These are phyloP conservation scores for Mergus octosetaceus DNA, from an alignment of 2,797 vertebrate genomes.

Conservation along the genomic window DNA sequence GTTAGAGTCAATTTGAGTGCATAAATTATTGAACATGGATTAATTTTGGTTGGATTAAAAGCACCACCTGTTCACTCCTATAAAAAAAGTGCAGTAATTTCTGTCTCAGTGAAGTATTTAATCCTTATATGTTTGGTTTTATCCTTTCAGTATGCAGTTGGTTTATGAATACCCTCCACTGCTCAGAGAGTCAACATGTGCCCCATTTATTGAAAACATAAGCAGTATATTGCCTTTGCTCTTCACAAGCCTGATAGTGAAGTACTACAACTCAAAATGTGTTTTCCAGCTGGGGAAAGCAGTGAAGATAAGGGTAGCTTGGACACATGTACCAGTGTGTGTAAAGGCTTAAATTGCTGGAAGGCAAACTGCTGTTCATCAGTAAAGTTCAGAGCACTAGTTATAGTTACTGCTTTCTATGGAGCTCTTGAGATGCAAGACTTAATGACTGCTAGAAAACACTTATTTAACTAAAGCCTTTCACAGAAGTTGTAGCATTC, in stretches of 20 bases:
- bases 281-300: not conserved
- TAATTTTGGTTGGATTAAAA: conserved; percentile 77
- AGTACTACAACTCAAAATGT: not conserved
- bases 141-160: conserved; percentile 9
- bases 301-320: not conserved
- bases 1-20: conserved; percentile 44
- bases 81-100: conserved; percentile 31
- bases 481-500: not conserved
- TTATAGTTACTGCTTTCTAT: not conserved
- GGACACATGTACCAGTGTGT: not conserved
- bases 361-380: not conserved
- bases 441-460: not conserved
- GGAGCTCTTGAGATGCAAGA: not conserved
- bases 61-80: conserved; percentile 69
- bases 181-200: not conserved
- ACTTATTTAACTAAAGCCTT: not conserved
- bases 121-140: conserved; percentile 11
- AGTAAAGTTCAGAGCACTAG: not conserved
- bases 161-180: not conserved
- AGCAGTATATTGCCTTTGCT: not conserved
- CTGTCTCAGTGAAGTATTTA: conserved; percentile 34
- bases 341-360: not conserved
- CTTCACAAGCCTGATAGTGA: not conserved
- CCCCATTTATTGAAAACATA: not conserved
- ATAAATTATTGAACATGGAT: conserved; percentile 64